Percentiles rank a stretch among this genome's conserved stretches.
Evolutionary conservation across 2,113 vertebrate genomes (phyloP).

Genomic region (Thymallus thymallus): DNA sequence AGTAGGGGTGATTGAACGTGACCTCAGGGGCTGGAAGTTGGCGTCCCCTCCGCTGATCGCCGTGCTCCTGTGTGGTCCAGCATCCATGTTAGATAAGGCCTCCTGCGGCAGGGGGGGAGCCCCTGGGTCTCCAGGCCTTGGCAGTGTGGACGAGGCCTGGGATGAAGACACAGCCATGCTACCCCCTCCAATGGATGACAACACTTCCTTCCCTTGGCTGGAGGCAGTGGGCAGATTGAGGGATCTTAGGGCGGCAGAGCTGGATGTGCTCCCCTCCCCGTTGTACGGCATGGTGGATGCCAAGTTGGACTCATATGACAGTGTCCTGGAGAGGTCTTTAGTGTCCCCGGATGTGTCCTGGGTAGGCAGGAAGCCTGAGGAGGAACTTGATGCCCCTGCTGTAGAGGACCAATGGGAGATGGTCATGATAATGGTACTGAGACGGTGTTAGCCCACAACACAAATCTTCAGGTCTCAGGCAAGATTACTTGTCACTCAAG

Average conservation of each 20-base stretch:
- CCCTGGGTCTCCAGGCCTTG: constrained; percentile 89
- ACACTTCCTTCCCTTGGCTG: constrained; percentile 62
- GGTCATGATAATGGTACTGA: background rate
- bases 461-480: too few species aligned
- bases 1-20: constrained; percentile 75
- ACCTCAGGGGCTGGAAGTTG: constrained; percentile 89
- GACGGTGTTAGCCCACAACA: too few species aligned
- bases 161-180: constrained; percentile 63
- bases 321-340: constrained; percentile 75
- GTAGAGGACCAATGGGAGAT: constrained; percentile 39
- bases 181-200: constrained; percentile 34
- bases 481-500: too few species aligned
- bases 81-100: constrained; percentile 67
- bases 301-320: constrained; percentile 79
- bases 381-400: constrained; percentile 73
- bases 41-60: constrained; percentile 77
- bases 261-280: constrained; percentile 80
- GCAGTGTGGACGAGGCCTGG: constrained; percentile 75
- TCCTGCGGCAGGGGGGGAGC: constrained; percentile 86
- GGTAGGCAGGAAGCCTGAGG: constrained; percentile 62
- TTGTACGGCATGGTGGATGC: constrained; percentile 80
- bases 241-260: constrained; percentile 67
- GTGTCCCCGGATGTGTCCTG: constrained; percentile 60
- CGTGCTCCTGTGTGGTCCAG: constrained; percentile 65
- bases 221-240: constrained; percentile 74